Evolutionary conservation across 2,888 invertebrate species (phyloP), one percentile per base, ranked within the genome.

Genomic region (Leptinotarsa peninsularis): DNA sequence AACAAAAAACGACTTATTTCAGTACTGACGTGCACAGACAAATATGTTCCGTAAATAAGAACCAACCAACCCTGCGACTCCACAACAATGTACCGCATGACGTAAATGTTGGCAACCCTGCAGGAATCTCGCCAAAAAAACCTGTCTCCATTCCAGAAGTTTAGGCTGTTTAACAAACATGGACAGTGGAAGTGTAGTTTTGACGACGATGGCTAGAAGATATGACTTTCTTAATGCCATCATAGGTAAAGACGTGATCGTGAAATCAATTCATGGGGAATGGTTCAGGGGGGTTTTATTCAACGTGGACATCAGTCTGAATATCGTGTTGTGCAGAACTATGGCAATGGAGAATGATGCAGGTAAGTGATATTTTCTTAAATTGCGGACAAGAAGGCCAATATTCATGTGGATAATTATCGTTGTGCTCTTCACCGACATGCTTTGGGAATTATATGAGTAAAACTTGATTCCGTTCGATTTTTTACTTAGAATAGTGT

Each of bases 221-320:
- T 63, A n/a, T 13, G 63, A 63, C 18, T 63, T 33, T n/a, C 63
- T 63, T 4, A 63, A 33, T 43, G 63, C 63, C 17, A 63, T 63
- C 7, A 33, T 63, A 15, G 63, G 63, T 7, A 63, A 33, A 33
- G 33, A 63, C n/a, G 63, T 63, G 14, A 33, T 63, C 0, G 33
- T 63, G 17, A 63, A 43, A 43, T 63, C 63, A 4, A 33, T 27
- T 43, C 33, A 63, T 3, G 63, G 63, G n/a, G 63, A 63, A 4
- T 63, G 63, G 63, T 63, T n/a, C 43, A 17, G 3, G 63, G 63
- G 17, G 4, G 63, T 63, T 63, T 43, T 63, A n/a, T 7, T 63
- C 4, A 33, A 17, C n/a, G 63, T 63, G n/a, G 63, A 63, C 0
- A 63, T 63, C 33, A 63, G 63, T 33, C 33, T 63, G 63, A 63